Evolutionary conservation across 2,797 vertebrate genomes (phyloP).

Genomic region (Xyrichtys novacula): DNA sequence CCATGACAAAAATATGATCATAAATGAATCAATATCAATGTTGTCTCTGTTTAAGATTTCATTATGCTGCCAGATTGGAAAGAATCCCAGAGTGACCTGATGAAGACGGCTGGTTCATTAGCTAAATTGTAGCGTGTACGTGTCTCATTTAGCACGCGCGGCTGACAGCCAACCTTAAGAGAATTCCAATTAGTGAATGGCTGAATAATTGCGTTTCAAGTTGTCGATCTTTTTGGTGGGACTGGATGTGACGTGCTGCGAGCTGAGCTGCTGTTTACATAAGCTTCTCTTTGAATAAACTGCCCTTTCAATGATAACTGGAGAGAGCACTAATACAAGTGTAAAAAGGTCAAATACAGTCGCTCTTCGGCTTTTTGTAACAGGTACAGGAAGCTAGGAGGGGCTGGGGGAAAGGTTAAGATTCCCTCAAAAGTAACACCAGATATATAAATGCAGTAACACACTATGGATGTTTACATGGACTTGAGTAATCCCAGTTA

Average conservation of each 20-base stretch:
- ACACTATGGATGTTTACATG: too few species aligned
- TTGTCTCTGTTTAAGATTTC: not conserved
- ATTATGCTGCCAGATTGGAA: not conserved
- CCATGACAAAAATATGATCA: too few species aligned
- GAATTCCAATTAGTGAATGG: too few species aligned
- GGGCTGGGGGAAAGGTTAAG: too few species aligned
- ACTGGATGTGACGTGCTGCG: not conserved
- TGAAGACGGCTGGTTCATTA: not conserved
- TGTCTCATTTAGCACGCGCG: too few species aligned
- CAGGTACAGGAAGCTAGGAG: not conserved
- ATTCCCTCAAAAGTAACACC: too few species aligned
- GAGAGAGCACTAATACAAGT: not conserved
- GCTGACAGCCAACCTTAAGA: too few species aligned
- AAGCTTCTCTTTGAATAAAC: not conserved
- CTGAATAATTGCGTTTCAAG: not conserved
- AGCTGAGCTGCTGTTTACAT: not conserved
- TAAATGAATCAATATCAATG: not conserved
- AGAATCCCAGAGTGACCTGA: too few species aligned
- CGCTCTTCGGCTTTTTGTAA: not conserved
- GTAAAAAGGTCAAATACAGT: not conserved
- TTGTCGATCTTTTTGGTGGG: too few species aligned
- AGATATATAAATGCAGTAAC: too few species aligned
- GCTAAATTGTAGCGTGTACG: too few species aligned
- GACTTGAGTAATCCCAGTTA: too few species aligned
- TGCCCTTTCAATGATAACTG: not conserved